phyloP scores from a whole-genome alignment of 2,113 vertebrate genomes.

The Rhinolophus sinicus region DNA sequence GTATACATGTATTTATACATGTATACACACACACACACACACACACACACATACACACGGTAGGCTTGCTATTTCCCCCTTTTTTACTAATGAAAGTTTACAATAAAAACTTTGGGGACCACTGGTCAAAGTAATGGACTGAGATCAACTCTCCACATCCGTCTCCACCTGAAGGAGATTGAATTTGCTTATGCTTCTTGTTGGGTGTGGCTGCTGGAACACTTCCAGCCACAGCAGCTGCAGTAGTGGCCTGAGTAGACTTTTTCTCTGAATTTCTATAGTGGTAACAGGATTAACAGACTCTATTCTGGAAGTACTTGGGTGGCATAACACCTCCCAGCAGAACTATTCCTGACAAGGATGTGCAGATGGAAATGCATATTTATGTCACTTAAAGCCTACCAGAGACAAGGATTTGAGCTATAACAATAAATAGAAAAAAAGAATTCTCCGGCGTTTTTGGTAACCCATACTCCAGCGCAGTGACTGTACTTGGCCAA shows the following conservation, averaged over 20 bases:
- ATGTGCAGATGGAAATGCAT: conserved; percentile 84
- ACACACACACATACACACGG: too few species aligned
- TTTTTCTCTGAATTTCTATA: conserved; percentile 79
- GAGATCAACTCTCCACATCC: background rate
- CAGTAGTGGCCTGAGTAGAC: conserved; percentile 79
- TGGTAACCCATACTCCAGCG: conserved; percentile 77
- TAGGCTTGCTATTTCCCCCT: background rate
- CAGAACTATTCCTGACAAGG: conserved; percentile 84
- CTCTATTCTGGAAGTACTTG: conserved; percentile 83
- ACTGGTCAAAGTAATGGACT: background rate
- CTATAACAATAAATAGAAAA: conserved; percentile 83
- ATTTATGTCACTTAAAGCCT: conserved; percentile 83
- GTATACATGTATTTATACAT: too few species aligned
- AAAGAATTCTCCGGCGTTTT: conserved; percentile 73
- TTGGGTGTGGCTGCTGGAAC: conserved; percentile 62
- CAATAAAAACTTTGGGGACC: background rate
- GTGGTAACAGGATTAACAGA: conserved; percentile 82
- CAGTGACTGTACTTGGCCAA: conserved; percentile 70
- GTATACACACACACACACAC: background rate
- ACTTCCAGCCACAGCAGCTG: conserved; percentile 68
- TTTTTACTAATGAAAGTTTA: background rate
- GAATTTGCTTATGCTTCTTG: background rate
- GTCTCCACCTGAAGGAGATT: background rate
- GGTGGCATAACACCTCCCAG: conserved; percentile 83
- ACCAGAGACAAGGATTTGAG: conserved; percentile 82